Conservation (phyloP, 2,888 invertebrate species). For the Epinotia nisella region DNA sequence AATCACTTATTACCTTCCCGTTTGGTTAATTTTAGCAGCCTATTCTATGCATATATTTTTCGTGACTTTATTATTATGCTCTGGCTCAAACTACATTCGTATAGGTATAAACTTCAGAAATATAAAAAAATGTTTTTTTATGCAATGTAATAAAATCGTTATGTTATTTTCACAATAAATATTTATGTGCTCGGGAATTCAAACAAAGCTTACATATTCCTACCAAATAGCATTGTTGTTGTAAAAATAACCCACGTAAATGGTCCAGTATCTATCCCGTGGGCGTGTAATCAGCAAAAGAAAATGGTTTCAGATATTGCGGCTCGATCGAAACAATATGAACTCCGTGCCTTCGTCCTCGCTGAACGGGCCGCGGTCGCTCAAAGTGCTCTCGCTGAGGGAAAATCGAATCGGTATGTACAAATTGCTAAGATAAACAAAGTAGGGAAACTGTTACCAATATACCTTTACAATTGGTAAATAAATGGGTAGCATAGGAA, state of each 20-base stretch:
- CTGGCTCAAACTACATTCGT: not conserved
- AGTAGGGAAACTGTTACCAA: slow-evolving; percentile 27
- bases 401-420: slow-evolving; percentile 92
- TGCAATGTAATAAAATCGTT: no score
- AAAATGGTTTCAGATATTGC: slow-evolving; percentile 86
- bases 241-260: not conserved
- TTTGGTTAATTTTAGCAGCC: not conserved
- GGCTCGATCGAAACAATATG: slow-evolving; percentile 92
- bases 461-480: slow-evolving; percentile 25
- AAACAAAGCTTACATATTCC: not conserved
- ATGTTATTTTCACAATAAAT: no score
- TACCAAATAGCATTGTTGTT: not conserved
- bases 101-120: no score
- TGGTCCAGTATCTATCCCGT: not conserved
- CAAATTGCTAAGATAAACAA: slow-evolving; percentile 26
- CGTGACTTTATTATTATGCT: no score
- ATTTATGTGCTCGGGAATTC: not conserved
- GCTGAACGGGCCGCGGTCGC: slow-evolving; percentile 90
- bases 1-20: not conserved
- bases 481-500: slow-evolving; percentile 7
- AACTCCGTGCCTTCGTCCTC: slow-evolving; percentile 90
- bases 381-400: slow-evolving; percentile 89
- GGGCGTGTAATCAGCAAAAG: slow-evolving; percentile 15
- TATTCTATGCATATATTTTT: no score
- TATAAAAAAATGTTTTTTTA: no score